Evolutionary conservation across 1,140 invertebrate genomes (phyloP).

Genomic region (Caerostris darwini): DNA sequence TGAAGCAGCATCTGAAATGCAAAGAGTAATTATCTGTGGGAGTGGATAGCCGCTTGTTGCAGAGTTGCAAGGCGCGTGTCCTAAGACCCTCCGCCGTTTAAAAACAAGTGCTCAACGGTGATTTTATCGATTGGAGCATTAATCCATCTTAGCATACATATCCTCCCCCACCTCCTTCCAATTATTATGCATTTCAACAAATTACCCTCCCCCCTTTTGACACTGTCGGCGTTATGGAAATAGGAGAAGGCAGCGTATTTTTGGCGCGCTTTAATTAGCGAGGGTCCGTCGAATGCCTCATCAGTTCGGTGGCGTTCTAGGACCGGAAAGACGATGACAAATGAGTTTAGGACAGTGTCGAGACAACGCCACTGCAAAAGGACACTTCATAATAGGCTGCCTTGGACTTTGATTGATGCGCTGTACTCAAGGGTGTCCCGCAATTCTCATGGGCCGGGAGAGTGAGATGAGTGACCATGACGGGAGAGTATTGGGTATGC

Average conservation of each 20-base stretch:
- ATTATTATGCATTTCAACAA: slow-evolving; percentile 75
- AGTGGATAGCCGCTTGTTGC: neutral
- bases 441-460: neutral
- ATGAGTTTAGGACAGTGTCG: slow-evolving; percentile 68
- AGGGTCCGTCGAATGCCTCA: slow-evolving; percentile 35
- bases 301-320: slow-evolving; percentile 53
- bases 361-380: slow-evolving; percentile 72
- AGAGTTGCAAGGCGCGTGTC: neutral
- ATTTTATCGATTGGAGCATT: slow-evolving; percentile 55
- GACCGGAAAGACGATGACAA: slow-evolving; percentile 62
- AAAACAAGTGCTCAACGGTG: slow-evolving; percentile 44
- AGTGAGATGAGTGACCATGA: slow-evolving; percentile 44
- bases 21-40: too few species aligned
- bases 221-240: slow-evolving; percentile 66
- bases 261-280: slow-evolving; percentile 62
- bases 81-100: neutral
- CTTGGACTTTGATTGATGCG: slow-evolving; percentile 69
- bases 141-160: slow-evolving; percentile 40
- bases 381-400: slow-evolving; percentile 73
- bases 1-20: too few species aligned
- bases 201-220: slow-evolving; percentile 51
- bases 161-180: slow-evolving; percentile 28
- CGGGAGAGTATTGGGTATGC: slow-evolving; percentile 24
- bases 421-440: slow-evolving; percentile 25
- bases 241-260: slow-evolving; percentile 63